A percentile compares a stretch with the other conserved stretches of the same genome.
phyloP scores from a whole-genome alignment of 2,113 vertebrate species.

The Gadus macrocephalus region DNA sequence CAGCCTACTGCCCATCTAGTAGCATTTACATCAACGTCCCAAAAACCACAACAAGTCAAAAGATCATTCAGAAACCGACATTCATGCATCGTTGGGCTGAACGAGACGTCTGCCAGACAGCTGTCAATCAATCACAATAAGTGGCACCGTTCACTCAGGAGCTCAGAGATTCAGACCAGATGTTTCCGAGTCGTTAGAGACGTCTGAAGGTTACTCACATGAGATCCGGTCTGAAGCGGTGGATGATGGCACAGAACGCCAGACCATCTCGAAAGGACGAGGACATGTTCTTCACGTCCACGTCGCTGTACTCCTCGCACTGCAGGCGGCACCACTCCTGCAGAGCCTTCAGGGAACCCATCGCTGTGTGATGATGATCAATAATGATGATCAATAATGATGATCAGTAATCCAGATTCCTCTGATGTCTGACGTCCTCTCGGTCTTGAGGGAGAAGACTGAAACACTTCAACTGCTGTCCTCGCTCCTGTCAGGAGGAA shows the following conservation, averaged over 20 bases:
- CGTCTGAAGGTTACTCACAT: slow-evolving; percentile 77
- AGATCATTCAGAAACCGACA: too few species aligned
- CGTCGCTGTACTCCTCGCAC: slow-evolving; percentile 82
- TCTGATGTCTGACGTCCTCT: not conserved
- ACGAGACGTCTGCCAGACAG: too few species aligned
- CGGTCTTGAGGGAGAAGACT: not conserved
- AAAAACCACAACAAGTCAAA: too few species aligned
- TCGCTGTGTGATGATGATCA: slow-evolving; percentile 46
- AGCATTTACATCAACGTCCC: too few species aligned
- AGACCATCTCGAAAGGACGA: slow-evolving; percentile 91
- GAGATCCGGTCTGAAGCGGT: slow-evolving; percentile 88
- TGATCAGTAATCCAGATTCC: slow-evolving; percentile 8
- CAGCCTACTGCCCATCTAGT: too few species aligned
- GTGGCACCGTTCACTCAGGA: too few species aligned
- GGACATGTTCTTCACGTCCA: slow-evolving; percentile 88
- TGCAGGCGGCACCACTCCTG: slow-evolving; percentile 91
- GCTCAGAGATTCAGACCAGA: too few species aligned
- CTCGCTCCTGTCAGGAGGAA: slow-evolving; percentile 6
- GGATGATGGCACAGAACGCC: slow-evolving; percentile 95
- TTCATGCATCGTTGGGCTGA: too few species aligned
- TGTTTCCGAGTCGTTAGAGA: too few species aligned
- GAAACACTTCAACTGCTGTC: not conserved
- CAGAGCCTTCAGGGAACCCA: slow-evolving; percentile 87
- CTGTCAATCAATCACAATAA: too few species aligned
- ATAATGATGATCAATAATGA: too few species aligned